phyloP scores from a whole-genome alignment of 1,140 invertebrate species.

The Patella vulgata region DNA sequence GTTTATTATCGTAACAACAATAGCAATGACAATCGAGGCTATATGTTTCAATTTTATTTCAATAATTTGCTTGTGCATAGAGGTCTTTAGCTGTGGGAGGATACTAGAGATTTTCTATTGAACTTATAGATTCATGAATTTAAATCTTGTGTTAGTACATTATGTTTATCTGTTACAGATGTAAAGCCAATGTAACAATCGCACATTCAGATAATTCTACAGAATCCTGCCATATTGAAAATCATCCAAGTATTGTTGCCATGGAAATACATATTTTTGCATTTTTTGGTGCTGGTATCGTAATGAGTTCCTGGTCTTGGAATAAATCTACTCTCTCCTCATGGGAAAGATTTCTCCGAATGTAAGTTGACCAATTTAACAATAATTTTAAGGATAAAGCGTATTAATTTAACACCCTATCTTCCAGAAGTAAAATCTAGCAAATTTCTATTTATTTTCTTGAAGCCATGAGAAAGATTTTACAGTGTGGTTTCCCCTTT shows the following conservation, averaged over 20 bases:
- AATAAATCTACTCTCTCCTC: slow-evolving; percentile 81
- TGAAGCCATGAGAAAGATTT: no score
- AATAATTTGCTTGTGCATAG: no score
- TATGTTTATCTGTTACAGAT: slow-evolving; percentile 52
- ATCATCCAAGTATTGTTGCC: slow-evolving; percentile 82
- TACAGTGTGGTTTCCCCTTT: no score
- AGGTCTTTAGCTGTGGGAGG: no score
- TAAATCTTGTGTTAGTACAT: no score
- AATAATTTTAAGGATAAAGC: background rate
- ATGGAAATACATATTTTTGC: slow-evolving; percentile 83
- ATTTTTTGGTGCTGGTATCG: slow-evolving; percentile 82
- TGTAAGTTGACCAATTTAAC: slow-evolving; percentile 72
- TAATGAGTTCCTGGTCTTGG: slow-evolving; percentile 95
- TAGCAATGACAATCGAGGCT: no score
- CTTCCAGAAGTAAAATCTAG: background rate
- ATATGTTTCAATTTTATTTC: no score
- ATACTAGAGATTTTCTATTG: no score
- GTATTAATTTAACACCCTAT: background rate
- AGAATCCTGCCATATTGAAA: slow-evolving; percentile 64
- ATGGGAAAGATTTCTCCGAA: slow-evolving; percentile 85
- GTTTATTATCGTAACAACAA: no score
- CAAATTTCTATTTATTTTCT: background rate
- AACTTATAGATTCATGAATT: no score
- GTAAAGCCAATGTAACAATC: slow-evolving; percentile 63
- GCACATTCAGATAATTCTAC: slow-evolving; percentile 20